phyloP scores from a whole-genome alignment of 2,113 vertebrate genomes.

The Calypte anna region DNA sequence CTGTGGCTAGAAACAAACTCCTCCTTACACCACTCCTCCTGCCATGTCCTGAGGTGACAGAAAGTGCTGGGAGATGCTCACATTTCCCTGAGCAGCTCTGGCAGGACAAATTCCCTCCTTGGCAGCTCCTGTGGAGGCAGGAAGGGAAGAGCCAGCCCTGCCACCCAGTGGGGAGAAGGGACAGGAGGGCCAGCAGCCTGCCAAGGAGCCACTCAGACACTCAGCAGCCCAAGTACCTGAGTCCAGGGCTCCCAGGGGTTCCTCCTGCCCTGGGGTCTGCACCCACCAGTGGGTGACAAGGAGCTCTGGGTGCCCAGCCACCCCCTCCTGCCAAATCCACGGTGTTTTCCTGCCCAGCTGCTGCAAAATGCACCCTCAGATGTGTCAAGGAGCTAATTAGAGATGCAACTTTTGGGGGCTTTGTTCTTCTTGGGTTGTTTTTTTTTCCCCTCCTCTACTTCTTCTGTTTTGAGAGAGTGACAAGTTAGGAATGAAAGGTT shows the following conservation, averaged over 20 bases:
- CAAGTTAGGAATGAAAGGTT: background rate
- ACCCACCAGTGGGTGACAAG: fast-evolving
- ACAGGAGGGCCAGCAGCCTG: background rate
- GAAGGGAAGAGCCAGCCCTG: conserved; percentile 17
- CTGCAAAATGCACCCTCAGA: background rate
- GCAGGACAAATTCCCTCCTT: background rate
- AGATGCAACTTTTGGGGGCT: background rate
- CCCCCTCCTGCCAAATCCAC: fast-evolving
- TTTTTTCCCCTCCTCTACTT: fast-evolving
- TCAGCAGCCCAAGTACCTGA: fast-evolving
- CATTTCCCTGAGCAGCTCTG: background rate
- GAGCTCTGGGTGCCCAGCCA: background rate
- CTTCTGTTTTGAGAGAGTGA: background rate
- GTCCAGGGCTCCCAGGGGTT: fast-evolving
- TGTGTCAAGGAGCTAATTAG: background rate
- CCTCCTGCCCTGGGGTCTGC: background rate
- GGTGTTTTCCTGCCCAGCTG: background rate
- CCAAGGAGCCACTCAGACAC: fast-evolving
- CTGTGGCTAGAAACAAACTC: background rate
- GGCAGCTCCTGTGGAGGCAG: background rate
- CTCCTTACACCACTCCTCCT: background rate
- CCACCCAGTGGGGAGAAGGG: conserved; percentile 30
- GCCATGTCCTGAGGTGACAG: background rate
- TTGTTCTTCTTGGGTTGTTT: too few relatives aligned
- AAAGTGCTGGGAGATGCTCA: background rate